Evolutionary conservation across 2,113 vertebrate species (phyloP), one percentile per base, ranked within the genome.

Genomic region (Opisthocomus hoazin): DNA sequence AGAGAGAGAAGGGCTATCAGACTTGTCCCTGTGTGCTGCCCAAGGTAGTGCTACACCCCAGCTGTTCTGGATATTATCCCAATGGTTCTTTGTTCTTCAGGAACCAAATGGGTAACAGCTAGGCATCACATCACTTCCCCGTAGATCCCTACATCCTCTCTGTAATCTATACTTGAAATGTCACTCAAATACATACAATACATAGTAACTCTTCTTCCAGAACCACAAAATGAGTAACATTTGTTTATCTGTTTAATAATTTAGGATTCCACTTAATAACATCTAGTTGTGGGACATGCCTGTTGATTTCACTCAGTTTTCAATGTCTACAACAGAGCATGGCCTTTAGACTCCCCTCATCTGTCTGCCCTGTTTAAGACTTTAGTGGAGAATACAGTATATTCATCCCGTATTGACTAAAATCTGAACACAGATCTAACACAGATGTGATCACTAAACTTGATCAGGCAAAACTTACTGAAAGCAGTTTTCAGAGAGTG

Each of bases 41-140:
- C 4, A 1, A 80, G 14, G 51, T 6, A 82, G 36, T 1, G 4
- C 48, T 61, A 21, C 20, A 37, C 5, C 17, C 48, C 3, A 1
- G 11, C 15, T 69, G 17, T 8, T 64, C 54, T 75, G 56, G 41
- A 32, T 39, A 20, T 74, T 78, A 78, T 32, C 34, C 30, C 0
- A 0, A 32, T 17, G 15, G 21, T 53, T 53, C 24, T 37, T 36
- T 2, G 3, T 68, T 79, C 46, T 50, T 79, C 54, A 48, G 13
- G 14, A 80, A 63, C 17, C 34, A 85, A 32, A 39, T 20, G 22
- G 48, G 11, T 69, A 89, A 75, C 5, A 32, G 20, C 20, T 53
- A 36, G 12, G 26, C 18, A 70, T 23, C 11, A 16, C 14, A 63
- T 34, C 61, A 50, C 7, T 57, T 64, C 32, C 32, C 23, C 1